Evolutionary conservation across 2,113 vertebrate genomes (phyloP).

Genomic region (Oryzias woworae): DNA sequence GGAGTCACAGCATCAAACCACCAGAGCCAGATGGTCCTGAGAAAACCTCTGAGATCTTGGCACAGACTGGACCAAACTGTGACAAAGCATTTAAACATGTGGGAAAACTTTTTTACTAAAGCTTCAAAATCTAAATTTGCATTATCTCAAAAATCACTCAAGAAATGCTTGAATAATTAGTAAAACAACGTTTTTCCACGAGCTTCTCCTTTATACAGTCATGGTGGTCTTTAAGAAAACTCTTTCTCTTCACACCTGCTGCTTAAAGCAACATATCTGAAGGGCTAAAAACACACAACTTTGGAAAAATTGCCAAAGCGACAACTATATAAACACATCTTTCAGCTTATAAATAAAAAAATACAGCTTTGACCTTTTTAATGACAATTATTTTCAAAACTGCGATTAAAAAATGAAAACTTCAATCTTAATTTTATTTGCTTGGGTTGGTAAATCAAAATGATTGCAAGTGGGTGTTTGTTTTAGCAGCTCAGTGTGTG

Average conservation of each 20-base stretch:
- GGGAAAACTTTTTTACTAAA: too few relatives aligned
- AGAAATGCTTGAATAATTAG: background rate
- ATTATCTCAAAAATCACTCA: too few relatives aligned
- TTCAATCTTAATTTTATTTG: constrained; percentile 19
- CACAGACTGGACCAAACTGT: too few relatives aligned
- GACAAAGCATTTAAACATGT: too few relatives aligned
- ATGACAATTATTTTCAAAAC: constrained; percentile 1
- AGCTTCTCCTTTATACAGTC: constrained; percentile 27
- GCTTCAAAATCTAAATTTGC: too few relatives aligned
- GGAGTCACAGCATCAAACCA: too few relatives aligned
- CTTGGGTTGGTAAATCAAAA: constrained; percentile 23
- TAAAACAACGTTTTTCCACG: constrained; percentile 42
- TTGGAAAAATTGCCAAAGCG: constrained; percentile 2
- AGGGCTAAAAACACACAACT: constrained; percentile 25
- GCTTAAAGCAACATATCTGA: constrained; percentile 57
- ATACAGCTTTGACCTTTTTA: too few relatives aligned
- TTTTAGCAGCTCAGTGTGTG: constrained; percentile 25
- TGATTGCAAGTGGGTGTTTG: constrained; percentile 36
- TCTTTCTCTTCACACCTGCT: constrained; percentile 52
- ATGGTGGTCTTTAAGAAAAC: constrained; percentile 46
- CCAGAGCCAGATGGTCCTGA: too few relatives aligned
- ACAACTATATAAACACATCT: constrained; percentile 10
- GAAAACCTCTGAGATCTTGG: too few relatives aligned
- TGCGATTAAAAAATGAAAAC: constrained; percentile 13
- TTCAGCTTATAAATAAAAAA: background rate